Conservation (phyloP, 2,113 vertebrate species). For the Ariopsis seemanni region DNA sequence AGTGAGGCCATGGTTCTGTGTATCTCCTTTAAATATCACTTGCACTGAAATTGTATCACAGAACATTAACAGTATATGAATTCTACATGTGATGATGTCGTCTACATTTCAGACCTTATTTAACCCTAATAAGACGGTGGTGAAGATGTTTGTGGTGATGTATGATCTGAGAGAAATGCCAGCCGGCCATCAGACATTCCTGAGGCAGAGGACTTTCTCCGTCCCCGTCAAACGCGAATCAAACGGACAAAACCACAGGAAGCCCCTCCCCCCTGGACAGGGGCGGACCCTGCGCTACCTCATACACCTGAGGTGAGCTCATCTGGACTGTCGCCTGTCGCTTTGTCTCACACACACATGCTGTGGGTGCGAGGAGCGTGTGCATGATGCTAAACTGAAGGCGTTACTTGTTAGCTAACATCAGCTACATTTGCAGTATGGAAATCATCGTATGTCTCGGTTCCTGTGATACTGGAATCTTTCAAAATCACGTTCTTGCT, state of each 20-base stretch:
- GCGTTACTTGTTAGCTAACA: no score
- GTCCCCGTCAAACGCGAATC: conserved; percentile 90
- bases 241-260: conserved; percentile 81
- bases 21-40: no score
- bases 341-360: no score
- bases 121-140: conserved; percentile 99
- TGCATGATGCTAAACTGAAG: no score
- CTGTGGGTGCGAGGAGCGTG: no score
- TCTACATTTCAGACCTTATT: conserved; percentile 91
- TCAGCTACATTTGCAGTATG: no score
- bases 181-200: conserved; percentile 98
- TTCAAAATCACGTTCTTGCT: no score
- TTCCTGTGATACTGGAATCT: no score
- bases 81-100: not conserved
- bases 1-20: no score
- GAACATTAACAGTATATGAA: not conserved
- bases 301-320: conserved; percentile 92
- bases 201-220: conserved; percentile 97
- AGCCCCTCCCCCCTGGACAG: conserved; percentile 73
- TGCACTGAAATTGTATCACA: not conserved
- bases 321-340: not conserved
- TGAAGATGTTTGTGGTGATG: conserved; percentile 99
- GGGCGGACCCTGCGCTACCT: conserved; percentile 97
- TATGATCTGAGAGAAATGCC: conserved; percentile 96
- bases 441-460: no score